These are phyloP conservation scores for Dolichomitus sp. DNA, from an alignment of 2,888 invertebrate genomes.

Conservation along the genomic window DNA sequence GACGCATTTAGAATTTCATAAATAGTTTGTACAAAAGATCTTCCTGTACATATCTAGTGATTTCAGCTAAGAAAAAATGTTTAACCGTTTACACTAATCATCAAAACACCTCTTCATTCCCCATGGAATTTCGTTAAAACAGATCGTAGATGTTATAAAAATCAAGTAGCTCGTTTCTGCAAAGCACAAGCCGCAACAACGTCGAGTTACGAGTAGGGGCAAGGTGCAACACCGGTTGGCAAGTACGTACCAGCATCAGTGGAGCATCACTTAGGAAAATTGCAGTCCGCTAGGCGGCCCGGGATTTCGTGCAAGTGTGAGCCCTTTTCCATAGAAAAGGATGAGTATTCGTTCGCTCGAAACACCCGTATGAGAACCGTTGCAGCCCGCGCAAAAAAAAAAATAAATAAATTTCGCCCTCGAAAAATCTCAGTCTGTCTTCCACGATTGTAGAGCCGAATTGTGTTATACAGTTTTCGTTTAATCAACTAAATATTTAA, in stretches of 20 bases:
- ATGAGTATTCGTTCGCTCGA: conserved; percentile 1
- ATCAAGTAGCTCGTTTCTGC: neutral
- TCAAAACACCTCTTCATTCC: neutral
- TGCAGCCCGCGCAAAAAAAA: neutral
- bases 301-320: conserved; percentile 27
- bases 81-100: no score
- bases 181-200: conserved; percentile 12
- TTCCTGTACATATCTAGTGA: no score
- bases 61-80: no score
- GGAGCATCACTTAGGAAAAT: conserved; percentile 65
- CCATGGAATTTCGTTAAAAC: neutral
- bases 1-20: no score
- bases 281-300: conserved; percentile 54
- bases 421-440: conserved; percentile 41
- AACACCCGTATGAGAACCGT: neutral
- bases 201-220: conserved; percentile 20
- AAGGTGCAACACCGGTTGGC: conserved; percentile 35
- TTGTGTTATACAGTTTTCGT: neutral
- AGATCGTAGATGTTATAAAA: neutral
- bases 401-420: conserved; percentile 14
- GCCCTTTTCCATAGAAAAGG: conserved; percentile 25
- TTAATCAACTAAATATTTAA: conserved; percentile 50
- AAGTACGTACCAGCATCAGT: conserved; percentile 45
- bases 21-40: no score
- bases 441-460: neutral